These are phyloP conservation scores for Andrena praecox DNA, from an alignment of 2,888 invertebrate genomes.

Conservation along the genomic window DNA sequence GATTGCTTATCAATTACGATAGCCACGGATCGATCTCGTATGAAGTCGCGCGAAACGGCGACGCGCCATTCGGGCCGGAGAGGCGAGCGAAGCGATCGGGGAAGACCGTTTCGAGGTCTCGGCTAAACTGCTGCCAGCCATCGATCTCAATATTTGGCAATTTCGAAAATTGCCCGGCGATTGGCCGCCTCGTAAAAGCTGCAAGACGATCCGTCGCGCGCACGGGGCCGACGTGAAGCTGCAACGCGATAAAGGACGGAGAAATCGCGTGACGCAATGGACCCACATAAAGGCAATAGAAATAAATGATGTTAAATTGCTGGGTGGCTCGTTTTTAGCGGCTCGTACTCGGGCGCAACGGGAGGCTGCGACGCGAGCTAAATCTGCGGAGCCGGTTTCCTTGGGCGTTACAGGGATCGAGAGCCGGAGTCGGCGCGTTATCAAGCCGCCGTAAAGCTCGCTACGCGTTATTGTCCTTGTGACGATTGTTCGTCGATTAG, in stretches of 20 bases:
- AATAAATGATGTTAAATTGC: conserved; percentile 82
- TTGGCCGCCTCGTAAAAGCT: conserved; percentile 30
- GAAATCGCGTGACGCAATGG: conserved; percentile 77
- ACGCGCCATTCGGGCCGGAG: background rate
- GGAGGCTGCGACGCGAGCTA: conserved; percentile 25
- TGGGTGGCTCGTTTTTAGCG: conserved; percentile 69
- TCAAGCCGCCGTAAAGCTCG: conserved; percentile 26
- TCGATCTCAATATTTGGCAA: conserved; percentile 55
- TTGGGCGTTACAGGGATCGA: background rate
- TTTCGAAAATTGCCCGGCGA: conserved; percentile 40
- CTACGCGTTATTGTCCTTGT: conserved; percentile 41
- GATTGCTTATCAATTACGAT: conserved; percentile 30
- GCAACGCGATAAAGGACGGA: conserved; percentile 51
- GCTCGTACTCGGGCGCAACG: conserved; percentile 33
- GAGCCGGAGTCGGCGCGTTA: conserved; percentile 25
- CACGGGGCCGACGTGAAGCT: conserved; percentile 3
- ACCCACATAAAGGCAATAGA: conserved; percentile 81
- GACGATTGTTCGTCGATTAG: conserved; percentile 61
- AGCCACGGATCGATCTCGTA: background rate
- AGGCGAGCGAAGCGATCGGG: background rate
- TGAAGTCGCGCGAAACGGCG: conserved; percentile 2
- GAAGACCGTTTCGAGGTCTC: too few relatives aligned
- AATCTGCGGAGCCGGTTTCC: conserved; percentile 31
- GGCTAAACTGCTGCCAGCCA: background rate
- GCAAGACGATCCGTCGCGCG: conserved; percentile 21